Conservation (phyloP, 2,888 invertebrate genomes). For the Apodemia hepburni region DNA sequence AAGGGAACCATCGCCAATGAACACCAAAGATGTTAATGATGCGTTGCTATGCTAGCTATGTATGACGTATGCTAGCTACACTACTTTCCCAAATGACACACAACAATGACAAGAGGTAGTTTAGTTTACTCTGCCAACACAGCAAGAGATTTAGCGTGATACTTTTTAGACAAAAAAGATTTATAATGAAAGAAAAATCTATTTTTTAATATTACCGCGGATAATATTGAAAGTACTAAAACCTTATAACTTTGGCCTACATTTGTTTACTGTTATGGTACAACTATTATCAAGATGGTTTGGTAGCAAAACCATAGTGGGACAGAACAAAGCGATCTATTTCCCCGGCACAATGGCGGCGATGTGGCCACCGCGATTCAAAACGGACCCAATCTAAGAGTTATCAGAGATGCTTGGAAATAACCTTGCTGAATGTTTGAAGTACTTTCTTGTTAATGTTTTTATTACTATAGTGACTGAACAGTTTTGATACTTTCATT, state of each 20-base stretch:
- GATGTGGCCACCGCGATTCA: conserved; percentile 26
- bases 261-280: conserved; percentile 15
- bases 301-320: conserved; percentile 29
- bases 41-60: too few species aligned
- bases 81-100: too few species aligned
- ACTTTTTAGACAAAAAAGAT: neutral
- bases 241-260: conserved; percentile 11
- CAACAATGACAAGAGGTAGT: too few species aligned
- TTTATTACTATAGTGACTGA: neutral
- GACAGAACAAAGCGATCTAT: conserved; percentile 28
- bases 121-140: too few species aligned
- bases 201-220: neutral
- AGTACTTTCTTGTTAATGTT: conserved; percentile 11
- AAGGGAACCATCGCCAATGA: too few species aligned
- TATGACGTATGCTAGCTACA: too few species aligned
- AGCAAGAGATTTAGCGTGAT: too few species aligned
- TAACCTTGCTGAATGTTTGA: conserved; percentile 15
- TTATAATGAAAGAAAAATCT: neutral
- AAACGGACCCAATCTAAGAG: conserved; percentile 15
- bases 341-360: conserved; percentile 32
- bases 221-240: conserved; percentile 5
- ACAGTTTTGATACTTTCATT: neutral
- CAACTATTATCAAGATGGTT: conserved; percentile 23
- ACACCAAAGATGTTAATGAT: too few species aligned
- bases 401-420: conserved; percentile 14